Evolutionary conservation across 2,888 invertebrate species (phyloP), one percentile per base, ranked within the genome.

Genomic region (Tineola bisselliella): DNA sequence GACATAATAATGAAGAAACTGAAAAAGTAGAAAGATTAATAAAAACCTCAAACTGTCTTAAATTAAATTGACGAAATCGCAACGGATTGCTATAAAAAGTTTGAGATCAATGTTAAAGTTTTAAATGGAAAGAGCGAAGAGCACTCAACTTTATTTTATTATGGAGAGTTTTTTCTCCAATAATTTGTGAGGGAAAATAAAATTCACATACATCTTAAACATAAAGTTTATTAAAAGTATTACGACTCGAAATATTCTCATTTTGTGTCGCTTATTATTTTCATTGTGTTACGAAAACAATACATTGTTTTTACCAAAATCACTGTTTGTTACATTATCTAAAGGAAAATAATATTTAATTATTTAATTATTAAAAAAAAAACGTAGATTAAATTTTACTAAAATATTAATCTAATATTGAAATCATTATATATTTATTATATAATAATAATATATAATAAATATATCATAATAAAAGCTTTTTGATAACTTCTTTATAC

Each of bases 61-160:
- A 54, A 54, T 54, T 2, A 54, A 54, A 54, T 54, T 54, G 54
- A 54, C 54, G 58, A 58, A 58, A 58, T 33, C 58, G 58, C 31
- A 58, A 33, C 33, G 58, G 30, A 58, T 33, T 58, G n/a, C 33
- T 58, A 33, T 15, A 33, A 74, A 70, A 79, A 78, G 70, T 81
- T 78, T 67, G 68, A 70, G 77, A 76, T 76, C 77, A 76, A 79
- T 75, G 75, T 70, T 71, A 70, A 82, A 81, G 71, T 81, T 81
- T 76, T 78, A 79, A 83, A 83, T 80, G 81, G 79, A 81, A 82
- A 81, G 81, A 69, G 76, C 78, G 73, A 68, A 58, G 56, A 58
- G 70, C 70, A 70, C 66, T 71, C 71, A 81, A 82, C 78, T 82
- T 81, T 76, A 75, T 81, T 82, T 44, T 80, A 81, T 81, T 83